These are phyloP conservation scores for Perccottus glenii DNA, from an alignment of 2,113 vertebrate species.

Conservation along the genomic window DNA sequence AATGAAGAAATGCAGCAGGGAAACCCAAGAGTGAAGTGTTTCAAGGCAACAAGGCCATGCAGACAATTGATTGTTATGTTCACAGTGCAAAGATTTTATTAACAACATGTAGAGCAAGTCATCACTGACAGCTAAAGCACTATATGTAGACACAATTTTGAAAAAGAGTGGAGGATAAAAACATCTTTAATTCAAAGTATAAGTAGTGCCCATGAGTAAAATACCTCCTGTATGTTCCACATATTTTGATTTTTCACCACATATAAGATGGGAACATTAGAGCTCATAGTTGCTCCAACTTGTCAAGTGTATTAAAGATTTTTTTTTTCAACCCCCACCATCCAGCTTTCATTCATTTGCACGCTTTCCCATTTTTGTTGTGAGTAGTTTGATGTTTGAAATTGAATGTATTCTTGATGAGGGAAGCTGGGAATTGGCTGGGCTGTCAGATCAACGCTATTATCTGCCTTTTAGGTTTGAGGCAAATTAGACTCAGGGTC, in stretches of 20 bases:
- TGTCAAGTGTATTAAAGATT: conserved; percentile 58
- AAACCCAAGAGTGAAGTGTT: background rate
- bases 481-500: conserved; percentile 73
- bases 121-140: too few species aligned
- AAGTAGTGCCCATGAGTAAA: too few species aligned
- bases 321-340: conserved; percentile 18
- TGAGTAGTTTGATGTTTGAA: conserved; percentile 67
- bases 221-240: background rate
- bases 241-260: conserved; percentile 18
- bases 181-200: too few species aligned
- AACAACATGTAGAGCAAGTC: too few species aligned
- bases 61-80: background rate
- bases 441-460: conserved; percentile 73
- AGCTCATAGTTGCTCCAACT: conserved; percentile 39
- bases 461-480: conserved; percentile 76
- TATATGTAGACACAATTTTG: too few species aligned
- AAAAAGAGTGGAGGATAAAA: too few species aligned
- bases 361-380: conserved; percentile 59
- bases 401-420: conserved; percentile 73
- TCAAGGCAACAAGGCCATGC: background rate
- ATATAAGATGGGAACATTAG: background rate
- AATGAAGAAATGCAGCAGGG: background rate
- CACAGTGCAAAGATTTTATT: background rate
- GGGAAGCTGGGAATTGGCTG: conserved; percentile 69
- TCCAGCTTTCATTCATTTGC: conserved; percentile 56